Evolutionary conservation across 2,113 vertebrate genomes (phyloP).

Genomic region (Chaetodon auriga): DNA sequence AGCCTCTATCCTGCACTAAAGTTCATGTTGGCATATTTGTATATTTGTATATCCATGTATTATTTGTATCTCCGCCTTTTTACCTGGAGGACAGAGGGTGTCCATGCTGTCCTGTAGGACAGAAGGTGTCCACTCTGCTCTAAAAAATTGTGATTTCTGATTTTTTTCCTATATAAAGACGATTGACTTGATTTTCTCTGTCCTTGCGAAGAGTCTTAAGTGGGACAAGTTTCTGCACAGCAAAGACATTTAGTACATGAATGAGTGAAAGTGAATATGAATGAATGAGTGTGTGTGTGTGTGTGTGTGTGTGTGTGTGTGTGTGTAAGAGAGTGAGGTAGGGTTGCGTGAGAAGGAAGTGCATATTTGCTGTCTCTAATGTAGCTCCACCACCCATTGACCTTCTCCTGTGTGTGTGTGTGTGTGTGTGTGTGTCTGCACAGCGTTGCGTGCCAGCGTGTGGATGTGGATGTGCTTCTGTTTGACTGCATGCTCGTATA

Average conservation of each 20-base stretch:
- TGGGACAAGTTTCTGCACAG: too few species aligned
- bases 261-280: background rate
- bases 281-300: background rate
- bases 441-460: background rate
- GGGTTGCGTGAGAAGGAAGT: conserved; percentile 52
- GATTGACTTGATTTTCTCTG: too few species aligned
- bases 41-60: too few species aligned
- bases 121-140: too few species aligned
- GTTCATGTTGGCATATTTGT: too few species aligned
- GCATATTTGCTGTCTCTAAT: conserved; percentile 6
- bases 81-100: too few species aligned
- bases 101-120: too few species aligned
- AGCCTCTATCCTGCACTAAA: too few species aligned
- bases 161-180: too few species aligned
- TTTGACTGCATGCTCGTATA: background rate
- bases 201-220: too few species aligned
- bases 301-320: background rate
- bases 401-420: conserved; percentile 21
- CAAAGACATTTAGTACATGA: background rate
- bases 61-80: too few species aligned
- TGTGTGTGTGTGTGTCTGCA: conserved; percentile 13
- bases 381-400: conserved; percentile 40
- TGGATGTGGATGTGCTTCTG: conserved; percentile 20
- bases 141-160: too few species aligned
- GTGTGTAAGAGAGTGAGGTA: background rate